Evolutionary conservation across 1,140 invertebrate genomes (phyloP).

Genomic region (Drosophila takahashii): DNA sequence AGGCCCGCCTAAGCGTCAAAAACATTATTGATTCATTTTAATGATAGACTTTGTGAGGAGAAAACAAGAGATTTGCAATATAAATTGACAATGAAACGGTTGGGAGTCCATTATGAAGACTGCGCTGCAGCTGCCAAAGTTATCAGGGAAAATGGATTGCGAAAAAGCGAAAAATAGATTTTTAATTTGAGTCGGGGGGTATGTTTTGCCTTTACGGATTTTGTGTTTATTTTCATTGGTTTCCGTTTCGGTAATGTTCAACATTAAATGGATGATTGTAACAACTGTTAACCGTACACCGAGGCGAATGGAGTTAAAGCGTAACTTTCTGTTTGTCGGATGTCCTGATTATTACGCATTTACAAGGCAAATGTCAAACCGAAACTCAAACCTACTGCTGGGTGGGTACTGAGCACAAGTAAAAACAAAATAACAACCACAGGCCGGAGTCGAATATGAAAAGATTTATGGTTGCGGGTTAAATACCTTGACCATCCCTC

Average conservation of each 20-base stretch:
- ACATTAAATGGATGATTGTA: slow-evolving; percentile 70
- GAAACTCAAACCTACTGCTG: slow-evolving; percentile 25
- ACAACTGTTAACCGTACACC: slow-evolving; percentile 77
- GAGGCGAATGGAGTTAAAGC: slow-evolving; percentile 71
- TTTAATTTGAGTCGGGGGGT: slow-evolving; percentile 14
- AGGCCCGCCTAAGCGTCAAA: background rate
- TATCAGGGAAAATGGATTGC: slow-evolving; percentile 15
- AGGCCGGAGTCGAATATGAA: slow-evolving; percentile 62
- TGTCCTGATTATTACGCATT: slow-evolving; percentile 75
- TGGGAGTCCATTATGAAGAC: slow-evolving; percentile 5
- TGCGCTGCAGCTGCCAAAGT: slow-evolving; percentile 22
- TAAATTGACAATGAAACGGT: slow-evolving; percentile 12
- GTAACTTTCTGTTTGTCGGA: slow-evolving; percentile 68
- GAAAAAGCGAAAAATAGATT: slow-evolving; percentile 27
- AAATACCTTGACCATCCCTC: slow-evolving; percentile 58
- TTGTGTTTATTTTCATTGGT: slow-evolving; percentile 64
- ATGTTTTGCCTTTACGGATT: slow-evolving; percentile 27
- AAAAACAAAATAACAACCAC: slow-evolving; percentile 28
- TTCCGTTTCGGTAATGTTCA: slow-evolving; percentile 47
- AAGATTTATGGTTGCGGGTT: slow-evolving; percentile 70
- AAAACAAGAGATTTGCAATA: slow-evolving; percentile 16
- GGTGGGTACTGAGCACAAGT: slow-evolving; percentile 37
- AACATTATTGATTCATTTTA: slow-evolving; percentile 17
- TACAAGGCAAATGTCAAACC: slow-evolving; percentile 76
- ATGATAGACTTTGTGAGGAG: slow-evolving; percentile 7